Evolutionary conservation across 1,140 invertebrate genomes (phyloP), one percentile per base, ranked within the genome.

Genomic region (Pararge aegeria): DNA sequence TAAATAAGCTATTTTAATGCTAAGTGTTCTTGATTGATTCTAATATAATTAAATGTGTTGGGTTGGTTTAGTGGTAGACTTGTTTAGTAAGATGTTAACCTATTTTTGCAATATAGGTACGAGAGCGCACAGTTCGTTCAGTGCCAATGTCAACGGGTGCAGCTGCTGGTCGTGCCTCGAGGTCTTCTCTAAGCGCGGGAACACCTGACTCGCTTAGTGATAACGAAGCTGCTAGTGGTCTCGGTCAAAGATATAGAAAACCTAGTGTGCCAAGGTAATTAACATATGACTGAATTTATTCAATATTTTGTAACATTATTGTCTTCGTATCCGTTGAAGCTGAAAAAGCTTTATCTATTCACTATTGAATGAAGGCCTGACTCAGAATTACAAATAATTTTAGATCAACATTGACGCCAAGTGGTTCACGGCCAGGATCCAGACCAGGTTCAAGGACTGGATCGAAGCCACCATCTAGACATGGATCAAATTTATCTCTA

Each of bases 401-500:
- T 65, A 93, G 92, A 68, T 89, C 89, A 7, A 92, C 91, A 13
- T 75, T 93, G 65, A 94, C 93, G 49, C 93, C 93, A 12, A 92
- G 92, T 61, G 93, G 94, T 13, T 97, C 95, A 55, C 91, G 94
- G 79, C 95, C 95, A 40, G 93, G 94, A 30, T 97, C 95, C 40
- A 91, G 96, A 73, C 94, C 96, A 49, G 93, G 94, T 29, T 97
- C 95, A 70, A 93, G 97, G 73, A 92, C 94, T 64, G 94, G 95
- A 40, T 96, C 95, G 29, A 97, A 97, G 84, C 96, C 97, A 68
- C 95, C 97, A 16, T 98, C 97, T 78, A 94, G 97, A 76, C 96
- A 98, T 77, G 97, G 97, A 61, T 98, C 97, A 27, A 97, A 96
- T 72, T 93, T 97, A 44, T 97, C 96, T 16, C 90, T 98, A 55